phyloP scores from a whole-genome alignment of 2,888 invertebrate genomes.

The Anodontia alba region DNA sequence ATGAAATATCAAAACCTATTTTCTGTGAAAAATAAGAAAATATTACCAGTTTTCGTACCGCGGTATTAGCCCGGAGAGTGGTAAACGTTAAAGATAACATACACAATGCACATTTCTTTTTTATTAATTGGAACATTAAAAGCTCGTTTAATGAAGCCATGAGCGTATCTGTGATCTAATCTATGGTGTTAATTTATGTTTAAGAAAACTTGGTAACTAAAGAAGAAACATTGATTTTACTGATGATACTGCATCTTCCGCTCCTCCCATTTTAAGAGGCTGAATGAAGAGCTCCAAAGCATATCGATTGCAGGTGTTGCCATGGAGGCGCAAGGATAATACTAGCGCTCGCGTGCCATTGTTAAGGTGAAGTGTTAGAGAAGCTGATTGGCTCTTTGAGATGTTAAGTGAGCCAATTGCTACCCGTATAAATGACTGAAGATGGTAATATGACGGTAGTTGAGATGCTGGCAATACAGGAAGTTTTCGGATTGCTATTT shows the following conservation, averaged over 20 bases:
- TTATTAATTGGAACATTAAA: conserved; percentile 13
- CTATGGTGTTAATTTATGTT: neutral
- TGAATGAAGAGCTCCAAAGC: conserved; percentile 12
- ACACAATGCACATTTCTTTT: neutral
- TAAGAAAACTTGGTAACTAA: neutral
- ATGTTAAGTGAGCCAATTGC: conserved; percentile 56
- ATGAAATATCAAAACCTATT: too few relatives aligned
- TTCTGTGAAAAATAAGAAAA: too few relatives aligned
- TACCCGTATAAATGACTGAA: conserved; percentile 63
- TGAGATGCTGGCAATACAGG: conserved; percentile 43
- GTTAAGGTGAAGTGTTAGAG: conserved; percentile 41
- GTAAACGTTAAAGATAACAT: too few relatives aligned
- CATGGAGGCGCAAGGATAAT: conserved; percentile 18
- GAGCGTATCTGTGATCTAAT: conserved; percentile 7
- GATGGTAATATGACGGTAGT: conserved; percentile 47
- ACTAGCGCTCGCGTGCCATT: conserved; percentile 14
- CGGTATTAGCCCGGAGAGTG: too few relatives aligned
- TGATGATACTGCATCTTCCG: neutral
- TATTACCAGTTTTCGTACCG: too few relatives aligned
- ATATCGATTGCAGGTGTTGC: conserved; percentile 21
- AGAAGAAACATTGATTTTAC: neutral
- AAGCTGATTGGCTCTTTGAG: conserved; percentile 58
- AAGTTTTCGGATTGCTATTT: conserved; percentile 7
- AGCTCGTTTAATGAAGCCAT: neutral
- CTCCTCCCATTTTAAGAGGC: neutral